Evolutionary conservation across 2,113 vertebrate genomes (phyloP), one percentile per base, ranked within the genome.

Genomic region (Tupaia chinensis): DNA sequence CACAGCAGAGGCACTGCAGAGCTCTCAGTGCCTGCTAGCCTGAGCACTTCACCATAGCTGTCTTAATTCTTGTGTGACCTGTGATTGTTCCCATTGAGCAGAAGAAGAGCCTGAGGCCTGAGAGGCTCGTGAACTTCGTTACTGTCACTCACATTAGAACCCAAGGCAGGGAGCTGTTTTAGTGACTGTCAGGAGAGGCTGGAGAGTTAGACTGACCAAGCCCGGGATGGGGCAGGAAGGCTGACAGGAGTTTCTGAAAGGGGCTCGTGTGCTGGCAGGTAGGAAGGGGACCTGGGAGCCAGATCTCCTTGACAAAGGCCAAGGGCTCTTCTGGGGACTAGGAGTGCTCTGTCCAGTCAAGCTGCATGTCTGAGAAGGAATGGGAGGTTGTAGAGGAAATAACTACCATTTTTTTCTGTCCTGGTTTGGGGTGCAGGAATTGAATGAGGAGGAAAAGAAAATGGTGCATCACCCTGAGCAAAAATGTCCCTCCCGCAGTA

Each of bases 1-100:
- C 32, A 0, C 0, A 14, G 29, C 17, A 4, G 3, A 9, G 32
- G n/a, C 23, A 2, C 1, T 20, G 61, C 5, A 3, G 20, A 19
- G n/a, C n/a, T 29, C 54, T 13, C 23, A 3, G 63, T 19, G 7
- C 29, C 3, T 54, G 66, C 9, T 27, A 13, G 56, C 7, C 8
- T 1, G 0, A 8, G 27, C 25, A 1, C 54, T 65, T 11, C 5
- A 17, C 3, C 1, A 10, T 19, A 9, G 19, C 61, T 2, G 0
- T 69, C 82, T 69, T 32, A 17, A 14, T 34, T 44, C 27, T 32
- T 16, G 1, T 44, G 19, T 16, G 20, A 12, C 44, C 8, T 34
- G 20, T 1, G 9, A 2, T 9, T 12, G 10, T 68, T 74, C 63
- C 4, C 2, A 14, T 4, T 7, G 7, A 44, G 44, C 44, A 44